Percentiles rank a stretch among this genome's conserved stretches.
These are phyloP conservation scores for Emydocephalus ijimae DNA, from an alignment of 2,113 vertebrate species.

Conservation along the genomic window DNA sequence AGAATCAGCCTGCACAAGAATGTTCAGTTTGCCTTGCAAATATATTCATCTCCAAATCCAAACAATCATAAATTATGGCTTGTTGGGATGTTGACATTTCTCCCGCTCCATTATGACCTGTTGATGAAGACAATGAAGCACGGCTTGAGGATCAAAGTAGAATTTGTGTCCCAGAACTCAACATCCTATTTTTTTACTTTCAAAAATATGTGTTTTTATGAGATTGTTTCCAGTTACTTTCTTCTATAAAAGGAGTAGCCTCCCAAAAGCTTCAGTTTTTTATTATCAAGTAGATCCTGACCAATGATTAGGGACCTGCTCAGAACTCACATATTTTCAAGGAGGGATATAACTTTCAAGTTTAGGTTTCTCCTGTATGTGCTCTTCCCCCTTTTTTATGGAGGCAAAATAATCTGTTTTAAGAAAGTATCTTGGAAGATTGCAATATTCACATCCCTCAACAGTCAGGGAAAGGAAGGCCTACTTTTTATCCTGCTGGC, in stretches of 20 bases:
- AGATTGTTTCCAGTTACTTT: background rate
- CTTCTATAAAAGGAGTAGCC: background rate
- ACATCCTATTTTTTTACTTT: background rate
- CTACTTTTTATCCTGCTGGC: background rate
- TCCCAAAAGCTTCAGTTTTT: background rate
- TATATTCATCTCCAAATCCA: background rate
- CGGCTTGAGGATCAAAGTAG: background rate
- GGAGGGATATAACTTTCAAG: background rate
- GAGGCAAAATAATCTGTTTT: background rate
- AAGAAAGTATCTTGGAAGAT: background rate
- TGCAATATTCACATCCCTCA: background rate
- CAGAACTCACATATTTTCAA: background rate
- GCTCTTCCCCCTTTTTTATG: background rate
- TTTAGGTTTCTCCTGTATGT: background rate
- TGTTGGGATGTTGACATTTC: background rate
- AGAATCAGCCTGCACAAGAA: background rate
- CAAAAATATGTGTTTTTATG: conserved; percentile 2
- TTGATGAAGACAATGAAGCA: background rate
- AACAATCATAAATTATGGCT: background rate
- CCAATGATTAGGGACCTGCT: background rate
- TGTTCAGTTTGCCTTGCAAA: background rate
- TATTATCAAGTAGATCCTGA: background rate
- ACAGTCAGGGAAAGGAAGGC: background rate
- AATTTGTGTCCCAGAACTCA: background rate
- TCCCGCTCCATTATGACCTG: background rate